Evolutionary conservation across 1,140 invertebrate genomes (phyloP), one percentile per base, ranked within the genome.

Genomic region (Neotoxoptera formosana): DNA sequence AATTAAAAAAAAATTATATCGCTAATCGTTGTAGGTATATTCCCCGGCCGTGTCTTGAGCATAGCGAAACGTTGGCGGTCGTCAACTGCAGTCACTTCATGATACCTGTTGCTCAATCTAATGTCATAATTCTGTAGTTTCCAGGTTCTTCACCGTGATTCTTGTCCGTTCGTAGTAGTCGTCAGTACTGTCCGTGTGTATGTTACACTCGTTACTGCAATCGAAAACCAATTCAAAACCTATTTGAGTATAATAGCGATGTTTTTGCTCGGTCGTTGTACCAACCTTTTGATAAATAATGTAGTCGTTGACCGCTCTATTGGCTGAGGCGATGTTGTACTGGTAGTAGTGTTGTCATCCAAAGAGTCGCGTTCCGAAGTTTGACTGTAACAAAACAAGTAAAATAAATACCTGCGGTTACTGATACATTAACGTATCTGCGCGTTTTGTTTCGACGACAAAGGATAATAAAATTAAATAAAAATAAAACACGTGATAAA

Each of bases 361-460:
- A 98, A 95, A 0, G 98, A 98, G 95, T 98, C 98, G 47, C 97
- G 96, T 93, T 98, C 97, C 0, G 97, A 98, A 48, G 96, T 96
- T 95, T 97, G 96, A 95, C 97, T 97, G 94, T 94, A 94, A 95
- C 94, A 21, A 84, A 76, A 34, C 17, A 76, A 45, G 83, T 25
- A 11, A 45, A 41, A 84, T 41, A 45, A 17, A 17, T 7, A 76
- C 6, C 17, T 76, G 6, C 4, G 9, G 6, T n/a, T 76, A n/a
- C 3, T n/a, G 14, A 76, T 76, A 11, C 6, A 53, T 48, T 3
- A 60, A 30, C 60, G 17, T 6, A 76, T 76, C 14, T 76, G 60
- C 4, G 14, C 11, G n/a, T 76, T 60, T 60, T 9, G 8, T 76
- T 9, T 76, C 17, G 4, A n/a, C 0, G 4, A 76, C 17, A 17